Conservation (phyloP, 2,888 invertebrate species). For the Tetrapedia diversipes region DNA sequence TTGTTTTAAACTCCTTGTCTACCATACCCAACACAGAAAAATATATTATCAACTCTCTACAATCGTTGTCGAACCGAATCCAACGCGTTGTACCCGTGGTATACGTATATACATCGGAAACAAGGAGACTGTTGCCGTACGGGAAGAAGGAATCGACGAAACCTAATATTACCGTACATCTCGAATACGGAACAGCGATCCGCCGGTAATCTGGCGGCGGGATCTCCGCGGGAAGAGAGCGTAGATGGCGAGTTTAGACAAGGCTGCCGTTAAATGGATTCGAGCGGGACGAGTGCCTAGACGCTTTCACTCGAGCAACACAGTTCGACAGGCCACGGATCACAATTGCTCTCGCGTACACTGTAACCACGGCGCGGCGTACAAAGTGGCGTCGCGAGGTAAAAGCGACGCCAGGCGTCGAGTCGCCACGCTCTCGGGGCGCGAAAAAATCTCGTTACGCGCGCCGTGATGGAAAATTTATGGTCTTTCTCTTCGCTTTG, state of each 20-base stretch:
- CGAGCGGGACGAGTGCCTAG: slow-evolving; percentile 14
- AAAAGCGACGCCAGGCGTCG: slow-evolving; percentile 18
- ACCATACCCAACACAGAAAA: too few relatives aligned
- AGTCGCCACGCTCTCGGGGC: neutral
- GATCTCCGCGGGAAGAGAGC: slow-evolving; percentile 14
- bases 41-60: too few relatives aligned
- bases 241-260: slow-evolving; percentile 36
- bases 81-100: too few relatives aligned
- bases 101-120: too few relatives aligned
- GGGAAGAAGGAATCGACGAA: neutral
- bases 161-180: too few relatives aligned
- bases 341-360: neutral
- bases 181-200: neutral
- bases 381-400: slow-evolving; percentile 20
- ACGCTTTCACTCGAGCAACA: slow-evolving; percentile 3
- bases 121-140: too few relatives aligned
- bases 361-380: neutral
- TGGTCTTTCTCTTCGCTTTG: neutral
- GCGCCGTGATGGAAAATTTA: neutral
- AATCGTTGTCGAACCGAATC: too few relatives aligned
- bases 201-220: slow-evolving; percentile 2
- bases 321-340: slow-evolving; percentile 26
- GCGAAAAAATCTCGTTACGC: neutral
- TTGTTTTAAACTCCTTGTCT: too few relatives aligned
- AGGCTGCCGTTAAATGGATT: slow-evolving; percentile 33